Evolutionary conservation across 2,888 invertebrate species (phyloP), one percentile per base, ranked within the genome.

Genomic region (Caenorhabditis sp.): DNA sequence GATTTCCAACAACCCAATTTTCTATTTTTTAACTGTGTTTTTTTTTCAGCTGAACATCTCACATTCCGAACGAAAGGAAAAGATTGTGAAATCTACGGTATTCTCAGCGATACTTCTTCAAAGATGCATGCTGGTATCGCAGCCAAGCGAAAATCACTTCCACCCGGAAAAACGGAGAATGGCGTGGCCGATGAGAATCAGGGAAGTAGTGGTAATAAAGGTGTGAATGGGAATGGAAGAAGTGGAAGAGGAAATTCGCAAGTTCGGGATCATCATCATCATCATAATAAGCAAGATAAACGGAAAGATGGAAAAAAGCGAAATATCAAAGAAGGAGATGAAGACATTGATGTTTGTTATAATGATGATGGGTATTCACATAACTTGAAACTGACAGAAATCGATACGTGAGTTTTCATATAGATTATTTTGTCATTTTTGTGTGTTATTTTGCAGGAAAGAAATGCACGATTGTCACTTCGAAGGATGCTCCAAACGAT

Each of bases 391-490:
- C 26, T 53, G 12, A 12, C 17, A 4, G 67, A 62, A 56, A 43
- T 36, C 10, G 43, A 52, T 14, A 36, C 53, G 23, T 60, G 23
- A 20, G 68, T 63, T 7, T 23, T 71, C 1, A 1, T 23, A 17
- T 63, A 70, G 21, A 1, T 70, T 1, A 62, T 65, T 49, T 17
- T 60, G 68, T 62, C 27, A 59, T 54, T 68, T 67, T 26, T 23
- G 38, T 27, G 8, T 56, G 2, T 58, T 4, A 27, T 59, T 38
- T 64, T 66, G 0, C 49, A 72, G 72, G 49, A 54, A 17, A 14
- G 21, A 62, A 61, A 50, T 63, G 53, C 75, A 75, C 52, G 63
- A 64, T 56, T 75, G 75, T 21, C 67, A 67, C 27, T 67, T 38
- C 31, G 70, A 70, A 1, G 65, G 54, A n/a, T 75, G 75, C 49